A percentile compares a stretch with the other conserved stretches of the same genome.
phyloP scores from a whole-genome alignment of 2,797 vertebrate genomes.

The Bradypodion ventrale region DNA sequence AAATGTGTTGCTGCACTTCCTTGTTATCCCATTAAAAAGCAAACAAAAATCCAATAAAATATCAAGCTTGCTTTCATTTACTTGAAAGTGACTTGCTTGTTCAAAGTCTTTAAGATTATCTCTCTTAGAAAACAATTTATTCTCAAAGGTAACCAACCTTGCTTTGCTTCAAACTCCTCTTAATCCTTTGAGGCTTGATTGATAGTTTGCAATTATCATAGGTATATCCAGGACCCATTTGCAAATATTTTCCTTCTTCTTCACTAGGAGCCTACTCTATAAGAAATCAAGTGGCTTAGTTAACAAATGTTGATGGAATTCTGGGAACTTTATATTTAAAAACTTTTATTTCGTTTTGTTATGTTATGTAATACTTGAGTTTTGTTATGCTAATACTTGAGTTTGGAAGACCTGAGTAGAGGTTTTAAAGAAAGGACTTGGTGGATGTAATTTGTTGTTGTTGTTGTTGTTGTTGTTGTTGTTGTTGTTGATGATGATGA shows the following conservation, averaged over 20 bases:
- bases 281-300: background rate
- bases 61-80: constrained; percentile 64
- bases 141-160: constrained; percentile 64
- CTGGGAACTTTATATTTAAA: background rate
- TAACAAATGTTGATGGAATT: background rate
- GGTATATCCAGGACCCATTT: constrained; percentile 40
- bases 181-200: constrained; percentile 50
- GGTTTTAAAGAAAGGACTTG: too few relatives aligned
- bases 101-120: constrained; percentile 61
- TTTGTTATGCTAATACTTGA: too few relatives aligned
- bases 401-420: too few relatives aligned
- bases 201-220: constrained; percentile 40
- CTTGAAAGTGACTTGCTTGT: constrained; percentile 62
- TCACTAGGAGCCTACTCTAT: constrained; percentile 13
- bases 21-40: constrained; percentile 56
- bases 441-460: too few relatives aligned
- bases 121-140: constrained; percentile 66
- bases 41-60: constrained; percentile 67
- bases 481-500: too few relatives aligned
- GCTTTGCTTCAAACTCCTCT: constrained; percentile 58
- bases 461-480: too few relatives aligned
- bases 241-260: constrained; percentile 25
- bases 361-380: too few relatives aligned
- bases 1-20: constrained; percentile 53
- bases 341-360: too few relatives aligned